These are phyloP conservation scores for Tortricodes alternella DNA, from an alignment of 2,888 invertebrate species.

Conservation along the genomic window DNA sequence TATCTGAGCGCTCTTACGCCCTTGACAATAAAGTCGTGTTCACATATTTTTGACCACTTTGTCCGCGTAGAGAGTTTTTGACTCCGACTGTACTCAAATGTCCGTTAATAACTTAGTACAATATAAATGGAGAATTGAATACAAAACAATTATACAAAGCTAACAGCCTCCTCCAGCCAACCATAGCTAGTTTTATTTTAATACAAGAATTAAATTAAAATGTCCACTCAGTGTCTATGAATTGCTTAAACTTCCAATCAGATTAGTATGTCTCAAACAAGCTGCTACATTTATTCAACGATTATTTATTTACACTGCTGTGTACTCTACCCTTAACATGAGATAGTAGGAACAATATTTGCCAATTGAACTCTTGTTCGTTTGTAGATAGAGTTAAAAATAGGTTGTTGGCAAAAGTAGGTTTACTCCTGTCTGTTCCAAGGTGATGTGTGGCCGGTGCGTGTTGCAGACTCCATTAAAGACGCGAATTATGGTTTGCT, in stretches of 20 bases:
- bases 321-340: conserved; percentile 42
- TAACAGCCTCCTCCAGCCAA: too few species aligned
- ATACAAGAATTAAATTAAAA: neutral
- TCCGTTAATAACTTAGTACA: too few species aligned
- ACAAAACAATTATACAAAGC: too few species aligned
- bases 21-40: too few species aligned
- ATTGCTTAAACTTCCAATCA: neutral
- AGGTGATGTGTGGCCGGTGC: conserved; percentile 71
- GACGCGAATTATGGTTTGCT: conserved; percentile 63
- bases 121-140: too few species aligned
- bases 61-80: too few species aligned
- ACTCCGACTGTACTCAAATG: too few species aligned
- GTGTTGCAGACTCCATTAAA: conserved; percentile 75
- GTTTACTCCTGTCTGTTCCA: conserved; percentile 53
- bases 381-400: conserved; percentile 44
- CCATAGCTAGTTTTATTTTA: neutral
- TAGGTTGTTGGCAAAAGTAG: conserved; percentile 36
- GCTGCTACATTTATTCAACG: neutral
- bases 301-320: conserved; percentile 19
- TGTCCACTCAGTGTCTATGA: neutral
- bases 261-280: neutral
- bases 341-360: conserved; percentile 30
- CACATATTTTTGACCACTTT: too few species aligned
- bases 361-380: conserved; percentile 34
- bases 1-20: too few species aligned